Evolutionary conservation across 2,888 invertebrate species (phyloP), one percentile per base, ranked within the genome.

Genomic region (Spisula subtruncata): DNA sequence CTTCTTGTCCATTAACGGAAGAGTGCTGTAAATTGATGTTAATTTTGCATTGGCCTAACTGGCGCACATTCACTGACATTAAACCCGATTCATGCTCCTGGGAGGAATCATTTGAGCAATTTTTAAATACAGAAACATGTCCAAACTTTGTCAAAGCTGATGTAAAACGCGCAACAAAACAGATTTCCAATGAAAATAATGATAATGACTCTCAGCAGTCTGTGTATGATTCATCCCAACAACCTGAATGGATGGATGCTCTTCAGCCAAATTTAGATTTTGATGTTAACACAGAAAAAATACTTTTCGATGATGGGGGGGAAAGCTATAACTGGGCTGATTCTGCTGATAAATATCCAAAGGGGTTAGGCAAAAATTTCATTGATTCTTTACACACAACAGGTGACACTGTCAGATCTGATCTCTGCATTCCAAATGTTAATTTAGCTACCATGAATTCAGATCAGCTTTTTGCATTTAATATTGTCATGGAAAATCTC

Each of bases 181-280:
- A 86, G 20, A 4, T 41, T 48, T 41, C 56, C 66, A 41, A 51
- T 51, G 12, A 66, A 32, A 56, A 25, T 20, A 29, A n/a, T 29
- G 85, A 85, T 35, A 51, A 46, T 75, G 32, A 83, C 41, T 41
- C 81, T 75, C 83, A 83, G 29, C 51, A 86, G 8, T 8, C 16
- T 51, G 8, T 51, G 16, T 16, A 8, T 0, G 25, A 14, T 20
- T 35, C 18, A 51, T 66, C 56, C n/a, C 83, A 91, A 12, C 82
- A 89, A 79, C 93, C 93, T 32, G 93, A 93, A 20, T 93, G 93
- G 93, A 92, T 93, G 89, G 90, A 92, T 14, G 5, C 87, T 35
- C 14, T 91, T 2, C 81, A 85, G 71, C 93, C 92, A 56, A 71
- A 80, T 48, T 5, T 18, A 18, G 32, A 83, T n/a, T 86, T 83